phyloP scores from a whole-genome alignment of 2,888 invertebrate species.

The Salticus scenicus region DNA sequence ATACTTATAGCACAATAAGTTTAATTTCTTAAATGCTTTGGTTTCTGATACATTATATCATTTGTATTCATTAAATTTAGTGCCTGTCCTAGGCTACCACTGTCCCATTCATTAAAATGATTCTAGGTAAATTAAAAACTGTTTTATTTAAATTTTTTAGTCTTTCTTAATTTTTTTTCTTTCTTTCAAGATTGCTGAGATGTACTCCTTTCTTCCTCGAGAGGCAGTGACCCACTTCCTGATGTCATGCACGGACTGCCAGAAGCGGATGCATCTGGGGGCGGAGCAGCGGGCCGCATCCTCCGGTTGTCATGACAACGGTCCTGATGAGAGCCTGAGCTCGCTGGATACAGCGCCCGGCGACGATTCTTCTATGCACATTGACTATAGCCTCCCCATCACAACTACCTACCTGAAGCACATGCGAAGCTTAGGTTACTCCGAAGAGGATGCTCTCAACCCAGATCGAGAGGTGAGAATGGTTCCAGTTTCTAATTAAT shows the following conservation, averaged over 20 bases:
- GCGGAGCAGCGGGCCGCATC: slow-evolving; percentile 22
- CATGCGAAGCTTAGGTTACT: slow-evolving; percentile 83
- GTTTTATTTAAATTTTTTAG: too few species aligned
- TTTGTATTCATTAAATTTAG: too few species aligned
- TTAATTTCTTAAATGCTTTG: too few species aligned
- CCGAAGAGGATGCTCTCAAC: slow-evolving; percentile 67
- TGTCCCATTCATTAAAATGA: too few species aligned
- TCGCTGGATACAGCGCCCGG: slow-evolving; percentile 70
- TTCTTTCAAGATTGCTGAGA: slow-evolving; percentile 90
- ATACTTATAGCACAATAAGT: too few species aligned
- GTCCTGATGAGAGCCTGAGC: slow-evolving; percentile 74
- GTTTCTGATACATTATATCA: too few species aligned
- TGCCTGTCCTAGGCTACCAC: too few species aligned
- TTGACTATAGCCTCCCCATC: slow-evolving; percentile 90
- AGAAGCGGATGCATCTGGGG: slow-evolving; percentile 79
- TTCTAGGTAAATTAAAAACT: too few species aligned
- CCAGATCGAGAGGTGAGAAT: slow-evolving; percentile 62
- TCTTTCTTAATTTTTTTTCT: too few species aligned
- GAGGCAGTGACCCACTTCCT: slow-evolving; percentile 97
- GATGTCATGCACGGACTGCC: slow-evolving; percentile 94
- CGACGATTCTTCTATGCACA: slow-evolving; percentile 77
- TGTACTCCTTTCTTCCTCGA: slow-evolving; percentile 94
- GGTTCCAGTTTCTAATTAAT: neutral
- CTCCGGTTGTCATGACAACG: slow-evolving; percentile 64
- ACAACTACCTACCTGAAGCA: slow-evolving; percentile 92